Evolutionary conservation across 2,888 invertebrate genomes (phyloP).

Genomic region (Standfussiana lucernea): DNA sequence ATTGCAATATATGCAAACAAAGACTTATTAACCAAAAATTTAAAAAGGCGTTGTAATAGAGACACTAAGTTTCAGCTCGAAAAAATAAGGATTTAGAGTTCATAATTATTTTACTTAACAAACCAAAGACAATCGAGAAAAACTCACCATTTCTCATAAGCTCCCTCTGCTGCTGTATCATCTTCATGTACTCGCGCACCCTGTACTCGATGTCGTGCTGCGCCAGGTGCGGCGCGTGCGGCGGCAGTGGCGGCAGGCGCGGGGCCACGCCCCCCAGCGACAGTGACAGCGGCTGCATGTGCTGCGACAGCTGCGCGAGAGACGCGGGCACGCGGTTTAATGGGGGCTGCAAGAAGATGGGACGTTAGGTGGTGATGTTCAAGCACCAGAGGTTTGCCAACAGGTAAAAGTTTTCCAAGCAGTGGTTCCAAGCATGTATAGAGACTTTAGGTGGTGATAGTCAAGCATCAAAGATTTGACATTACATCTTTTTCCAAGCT

Average conservation of each 20-base stretch:
- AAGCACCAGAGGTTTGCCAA: background rate
- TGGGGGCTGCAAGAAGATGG: constrained; percentile 80
- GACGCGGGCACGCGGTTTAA: constrained; percentile 91
- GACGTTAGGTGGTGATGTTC: constrained; percentile 30
- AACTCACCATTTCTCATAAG: constrained; percentile 83
- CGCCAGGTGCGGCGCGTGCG: constrained; percentile 90
- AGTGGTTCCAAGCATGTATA: background rate
- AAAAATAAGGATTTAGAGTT: too few relatives aligned
- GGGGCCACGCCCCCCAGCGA: constrained; percentile 91
- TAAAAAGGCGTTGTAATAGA: too few relatives aligned
- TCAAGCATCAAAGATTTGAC: background rate
- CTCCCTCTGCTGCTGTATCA: constrained; percentile 90
- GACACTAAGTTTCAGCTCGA: too few relatives aligned
- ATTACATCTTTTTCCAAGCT: background rate
- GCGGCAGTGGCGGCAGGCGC: constrained; percentile 90
- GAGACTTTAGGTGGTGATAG: background rate
- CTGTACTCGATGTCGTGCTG: constrained; percentile 94
- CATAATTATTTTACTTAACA: too few relatives aligned
- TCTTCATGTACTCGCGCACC: constrained; percentile 95
- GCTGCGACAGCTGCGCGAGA: constrained; percentile 89
- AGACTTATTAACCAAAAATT: too few relatives aligned
- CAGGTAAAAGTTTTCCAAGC: background rate
- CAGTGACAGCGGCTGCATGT: constrained; percentile 94
- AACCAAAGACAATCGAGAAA: background rate
- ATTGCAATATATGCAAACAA: too few relatives aligned